These are phyloP conservation scores for Cyclophora albipunctata DNA, from an alignment of 2,888 invertebrate genomes.

Conservation along the genomic window DNA sequence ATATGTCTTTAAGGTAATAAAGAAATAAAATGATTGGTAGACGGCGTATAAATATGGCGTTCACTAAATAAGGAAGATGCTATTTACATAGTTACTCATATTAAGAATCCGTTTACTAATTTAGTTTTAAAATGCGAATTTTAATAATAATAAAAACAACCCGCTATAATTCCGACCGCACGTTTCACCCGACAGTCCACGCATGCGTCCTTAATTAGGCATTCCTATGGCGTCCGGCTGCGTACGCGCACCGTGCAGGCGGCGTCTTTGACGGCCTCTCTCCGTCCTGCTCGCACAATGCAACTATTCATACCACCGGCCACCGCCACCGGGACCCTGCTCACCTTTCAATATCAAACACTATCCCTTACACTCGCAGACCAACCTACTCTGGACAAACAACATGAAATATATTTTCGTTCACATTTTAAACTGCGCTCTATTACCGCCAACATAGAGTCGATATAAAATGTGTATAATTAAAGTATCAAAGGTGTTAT, in stretches of 20 bases:
- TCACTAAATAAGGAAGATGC: too few species aligned
- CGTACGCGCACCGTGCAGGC: slow-evolving; percentile 60
- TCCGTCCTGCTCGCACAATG: slow-evolving; percentile 64
- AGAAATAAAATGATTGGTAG: too few species aligned
- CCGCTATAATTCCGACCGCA: slow-evolving; percentile 13
- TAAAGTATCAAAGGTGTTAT: slow-evolving; percentile 62
- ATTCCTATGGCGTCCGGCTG: slow-evolving; percentile 68
- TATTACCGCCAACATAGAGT: slow-evolving; percentile 14
- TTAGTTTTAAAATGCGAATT: too few species aligned
- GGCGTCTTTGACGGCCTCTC: slow-evolving; percentile 60
- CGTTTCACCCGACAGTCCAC: slow-evolving; percentile 44
- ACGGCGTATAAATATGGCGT: too few species aligned
- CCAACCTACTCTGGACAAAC: slow-evolving; percentile 34
- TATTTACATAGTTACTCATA: too few species aligned
- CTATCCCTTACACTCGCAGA: slow-evolving; percentile 28
- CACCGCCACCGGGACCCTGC: slow-evolving; percentile 26
- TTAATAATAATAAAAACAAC: not conserved
- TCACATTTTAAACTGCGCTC: slow-evolving; percentile 16
- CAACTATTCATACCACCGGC: slow-evolving; percentile 57
- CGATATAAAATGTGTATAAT: slow-evolving; percentile 11
- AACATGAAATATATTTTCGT: slow-evolving; percentile 30
- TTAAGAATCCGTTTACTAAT: too few species aligned
- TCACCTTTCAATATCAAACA: slow-evolving; percentile 62
- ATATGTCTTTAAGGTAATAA: too few species aligned
- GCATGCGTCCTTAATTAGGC: slow-evolving; percentile 74